Percentiles rank a stretch among this genome's conserved stretches.
Evolutionary conservation across 2,888 invertebrate genomes (phyloP).

Genomic region (Lasius platythorax): DNA sequence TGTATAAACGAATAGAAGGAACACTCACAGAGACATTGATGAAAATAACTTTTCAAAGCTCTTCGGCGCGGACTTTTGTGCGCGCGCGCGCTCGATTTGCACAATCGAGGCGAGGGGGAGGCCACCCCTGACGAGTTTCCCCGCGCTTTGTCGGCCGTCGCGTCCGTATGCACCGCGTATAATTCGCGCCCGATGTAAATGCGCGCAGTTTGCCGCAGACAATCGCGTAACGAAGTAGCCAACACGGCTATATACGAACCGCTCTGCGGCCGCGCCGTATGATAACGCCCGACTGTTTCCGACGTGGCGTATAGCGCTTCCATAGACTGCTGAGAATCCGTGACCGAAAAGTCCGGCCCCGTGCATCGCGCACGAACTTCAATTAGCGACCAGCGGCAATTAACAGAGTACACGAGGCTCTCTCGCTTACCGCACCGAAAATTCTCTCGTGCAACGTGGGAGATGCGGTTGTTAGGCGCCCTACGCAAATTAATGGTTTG

Average conservation of each 20-base stretch:
- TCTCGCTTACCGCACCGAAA: slow-evolving; percentile 64
- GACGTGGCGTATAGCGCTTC: slow-evolving; percentile 4
- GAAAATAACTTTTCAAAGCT: slow-evolving; percentile 32
- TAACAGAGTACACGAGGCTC: slow-evolving; percentile 68
- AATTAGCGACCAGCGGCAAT: slow-evolving; percentile 71
- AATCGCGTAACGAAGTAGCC: slow-evolving; percentile 63
- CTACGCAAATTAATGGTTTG: slow-evolving; percentile 67
- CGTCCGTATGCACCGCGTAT: slow-evolving; percentile 42
- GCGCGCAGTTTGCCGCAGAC: slow-evolving; percentile 58
- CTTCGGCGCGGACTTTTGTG: neutral
- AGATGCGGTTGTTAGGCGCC: slow-evolving; percentile 50
- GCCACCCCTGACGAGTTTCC: slow-evolving; percentile 43
- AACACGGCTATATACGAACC: slow-evolving; percentile 4
- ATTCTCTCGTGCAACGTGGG: slow-evolving; percentile 48
- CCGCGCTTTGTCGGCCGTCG: slow-evolving; percentile 30
- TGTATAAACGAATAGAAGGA: neutral
- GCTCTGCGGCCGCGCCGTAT: slow-evolving; percentile 8
- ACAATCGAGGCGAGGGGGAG: neutral
- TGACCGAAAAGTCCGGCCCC: slow-evolving; percentile 43
- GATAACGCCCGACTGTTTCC: slow-evolving; percentile 52
- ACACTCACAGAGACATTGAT: neutral
- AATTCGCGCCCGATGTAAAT: slow-evolving; percentile 57
- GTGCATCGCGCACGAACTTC: slow-evolving; percentile 55
- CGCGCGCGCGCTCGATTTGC: neutral
- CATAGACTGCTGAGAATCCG: slow-evolving; percentile 48